Evolutionary conservation across 2,113 vertebrate species (phyloP).

Genomic region (Silurus asotus): DNA sequence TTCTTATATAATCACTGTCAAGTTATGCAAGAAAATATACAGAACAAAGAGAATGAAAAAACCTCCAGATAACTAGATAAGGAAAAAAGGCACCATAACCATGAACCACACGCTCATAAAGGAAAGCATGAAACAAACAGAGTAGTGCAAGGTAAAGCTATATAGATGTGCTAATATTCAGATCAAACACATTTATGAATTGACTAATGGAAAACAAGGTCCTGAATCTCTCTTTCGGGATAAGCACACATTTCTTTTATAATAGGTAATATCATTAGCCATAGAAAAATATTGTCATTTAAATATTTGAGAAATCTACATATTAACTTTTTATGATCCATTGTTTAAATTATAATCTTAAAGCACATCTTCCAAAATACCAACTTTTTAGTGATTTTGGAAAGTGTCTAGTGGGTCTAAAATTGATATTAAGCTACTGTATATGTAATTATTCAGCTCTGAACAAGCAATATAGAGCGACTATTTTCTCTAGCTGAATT

Average conservation of each 20-base stretch:
- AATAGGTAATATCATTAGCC: neutral
- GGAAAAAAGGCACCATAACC: too few species aligned
- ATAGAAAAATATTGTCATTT: neutral
- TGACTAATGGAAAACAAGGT: too few species aligned
- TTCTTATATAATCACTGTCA: neutral
- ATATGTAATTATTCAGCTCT: neutral
- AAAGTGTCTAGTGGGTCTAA: neutral
- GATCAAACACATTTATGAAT: too few species aligned
- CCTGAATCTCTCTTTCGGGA: too few species aligned
- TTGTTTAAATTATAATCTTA: neutral
- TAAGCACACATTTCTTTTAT: neutral
- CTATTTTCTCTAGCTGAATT: neutral
- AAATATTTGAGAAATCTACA: neutral
- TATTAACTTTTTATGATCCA: neutral
- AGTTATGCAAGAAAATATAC: too few species aligned
- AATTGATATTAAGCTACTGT: neutral
- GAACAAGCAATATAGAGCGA: neutral
- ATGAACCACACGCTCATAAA: too few species aligned
- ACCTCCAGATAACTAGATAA: too few species aligned
- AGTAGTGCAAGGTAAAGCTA: too few species aligned
- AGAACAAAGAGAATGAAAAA: too few species aligned
- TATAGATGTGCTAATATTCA: too few species aligned
- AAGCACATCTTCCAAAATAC: neutral
- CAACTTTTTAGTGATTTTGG: neutral
- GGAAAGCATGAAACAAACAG: too few species aligned